These are phyloP conservation scores for Pollenia griseotomentosa DNA, from an alignment of 2,888 invertebrate genomes.

Conservation along the genomic window DNA sequence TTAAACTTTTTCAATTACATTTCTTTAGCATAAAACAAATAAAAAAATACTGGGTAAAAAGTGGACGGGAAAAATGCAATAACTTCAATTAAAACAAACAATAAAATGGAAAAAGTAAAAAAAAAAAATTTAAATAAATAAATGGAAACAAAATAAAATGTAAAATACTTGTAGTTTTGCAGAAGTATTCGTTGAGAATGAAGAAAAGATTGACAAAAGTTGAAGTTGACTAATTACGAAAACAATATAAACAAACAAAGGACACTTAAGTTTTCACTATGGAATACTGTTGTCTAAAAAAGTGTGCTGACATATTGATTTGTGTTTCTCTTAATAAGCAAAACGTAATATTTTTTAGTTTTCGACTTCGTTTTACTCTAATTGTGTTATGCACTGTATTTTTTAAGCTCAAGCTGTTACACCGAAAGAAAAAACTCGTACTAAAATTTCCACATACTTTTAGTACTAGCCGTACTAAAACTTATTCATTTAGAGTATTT, in stretches of 20 bases:
- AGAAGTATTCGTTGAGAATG: slow-evolving; percentile 24
- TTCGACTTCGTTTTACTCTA: neutral
- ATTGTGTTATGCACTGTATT: slow-evolving; percentile 11
- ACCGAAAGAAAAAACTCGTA: too few relatives aligned
- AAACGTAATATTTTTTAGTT: neutral
- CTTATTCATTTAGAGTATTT: too few relatives aligned
- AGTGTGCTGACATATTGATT: neutral
- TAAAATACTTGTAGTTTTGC: slow-evolving; percentile 26
- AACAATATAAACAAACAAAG: slow-evolving; percentile 59
- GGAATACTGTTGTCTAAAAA: neutral
- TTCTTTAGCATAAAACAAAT: slow-evolving; percentile 48
- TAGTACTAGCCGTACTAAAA: too few relatives aligned
- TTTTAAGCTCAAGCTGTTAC: neutral
- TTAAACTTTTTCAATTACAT: slow-evolving; percentile 69
- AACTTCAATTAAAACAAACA: slow-evolving; percentile 72
- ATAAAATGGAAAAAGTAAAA: slow-evolving; percentile 44
- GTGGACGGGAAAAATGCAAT: slow-evolving; percentile 52
- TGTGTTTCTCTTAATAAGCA: neutral
- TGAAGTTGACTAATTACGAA: slow-evolving; percentile 72
- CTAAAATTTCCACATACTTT: too few relatives aligned
- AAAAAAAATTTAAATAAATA: slow-evolving; percentile 30
- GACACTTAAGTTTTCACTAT: neutral
- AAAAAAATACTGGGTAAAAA: neutral
- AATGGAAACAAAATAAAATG: slow-evolving; percentile 18
- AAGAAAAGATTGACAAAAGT: slow-evolving; percentile 62